These are phyloP conservation scores for Sycobia sp. DNA, from an alignment of 1,140 invertebrate genomes.

Conservation along the genomic window DNA sequence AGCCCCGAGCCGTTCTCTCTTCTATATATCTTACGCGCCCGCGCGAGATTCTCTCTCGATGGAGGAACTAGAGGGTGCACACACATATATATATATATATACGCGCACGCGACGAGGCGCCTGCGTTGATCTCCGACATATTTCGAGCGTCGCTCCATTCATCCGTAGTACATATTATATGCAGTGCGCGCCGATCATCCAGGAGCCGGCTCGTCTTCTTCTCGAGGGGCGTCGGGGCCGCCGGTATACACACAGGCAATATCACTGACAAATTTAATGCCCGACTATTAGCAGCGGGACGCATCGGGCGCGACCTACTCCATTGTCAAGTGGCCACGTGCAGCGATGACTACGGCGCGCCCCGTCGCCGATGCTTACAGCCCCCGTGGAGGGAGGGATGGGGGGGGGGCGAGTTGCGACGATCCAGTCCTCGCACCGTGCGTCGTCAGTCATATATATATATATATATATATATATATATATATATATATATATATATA, in stretches of 20 bases:
- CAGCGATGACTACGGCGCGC: conserved; percentile 40
- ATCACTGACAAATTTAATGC: conserved; percentile 61
- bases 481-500: too few relatives aligned
- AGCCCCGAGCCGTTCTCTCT: neutral
- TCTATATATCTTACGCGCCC: neutral
- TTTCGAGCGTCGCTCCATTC: conserved; percentile 51
- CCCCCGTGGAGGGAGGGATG: too few relatives aligned
- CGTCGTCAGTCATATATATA: too few relatives aligned
- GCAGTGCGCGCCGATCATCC: too few relatives aligned
- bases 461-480: too few relatives aligned
- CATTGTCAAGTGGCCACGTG: conserved; percentile 60
- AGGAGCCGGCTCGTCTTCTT: too few relatives aligned
- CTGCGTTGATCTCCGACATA: conserved; percentile 42
- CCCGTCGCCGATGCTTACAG: too few relatives aligned
- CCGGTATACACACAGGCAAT: conserved; percentile 50
- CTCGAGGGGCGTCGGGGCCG: conserved; percentile 25
- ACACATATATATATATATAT: too few relatives aligned
- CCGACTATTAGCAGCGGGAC: conserved; percentile 52
- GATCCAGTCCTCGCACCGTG: neutral
- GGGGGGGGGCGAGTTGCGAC: too few relatives aligned
- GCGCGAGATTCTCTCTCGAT: neutral
- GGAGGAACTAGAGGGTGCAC: neutral
- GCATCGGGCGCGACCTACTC: conserved; percentile 28
- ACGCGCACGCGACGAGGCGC: neutral
- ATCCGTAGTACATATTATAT: conserved; percentile 37